Evolutionary conservation across 2,888 invertebrate species (phyloP).

Genomic region (Drosophila longiperda): DNA sequence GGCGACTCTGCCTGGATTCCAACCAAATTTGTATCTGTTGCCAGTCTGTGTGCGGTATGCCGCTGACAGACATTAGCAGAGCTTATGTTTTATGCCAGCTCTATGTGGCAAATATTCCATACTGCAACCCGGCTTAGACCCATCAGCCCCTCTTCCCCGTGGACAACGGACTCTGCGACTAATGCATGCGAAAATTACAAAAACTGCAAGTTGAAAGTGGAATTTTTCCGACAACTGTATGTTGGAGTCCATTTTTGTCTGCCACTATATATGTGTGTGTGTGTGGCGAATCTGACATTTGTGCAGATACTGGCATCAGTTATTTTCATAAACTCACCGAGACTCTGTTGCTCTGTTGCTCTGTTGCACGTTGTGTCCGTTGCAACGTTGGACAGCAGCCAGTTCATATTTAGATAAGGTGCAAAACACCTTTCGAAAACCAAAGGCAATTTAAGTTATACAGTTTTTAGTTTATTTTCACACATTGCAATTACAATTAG

Average conservation of each 20-base stretch:
- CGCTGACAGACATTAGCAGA: slow-evolving; percentile 73
- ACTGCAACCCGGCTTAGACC: background rate
- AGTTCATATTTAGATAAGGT: slow-evolving; percentile 43
- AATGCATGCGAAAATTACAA: slow-evolving; percentile 63
- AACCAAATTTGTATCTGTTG: slow-evolving; percentile 66
- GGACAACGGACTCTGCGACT: slow-evolving; percentile 16
- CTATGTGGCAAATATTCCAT: background rate
- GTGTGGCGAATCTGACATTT: slow-evolving; percentile 35
- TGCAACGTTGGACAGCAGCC: slow-evolving; percentile 48
- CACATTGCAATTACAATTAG: slow-evolving; percentile 46
- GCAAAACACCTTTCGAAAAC: slow-evolving; percentile 16
- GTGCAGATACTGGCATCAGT: slow-evolving; percentile 45
- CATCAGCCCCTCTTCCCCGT: background rate
- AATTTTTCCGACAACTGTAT: slow-evolving; percentile 56
- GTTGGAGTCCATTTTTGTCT: slow-evolving; percentile 40
- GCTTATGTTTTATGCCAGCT: slow-evolving; percentile 52
- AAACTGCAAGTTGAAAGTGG: slow-evolving; percentile 57
- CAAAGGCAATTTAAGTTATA: slow-evolving; percentile 28
- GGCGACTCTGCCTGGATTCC: slow-evolving; percentile 18
- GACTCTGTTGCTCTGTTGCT: slow-evolving; percentile 18
- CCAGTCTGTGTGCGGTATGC: slow-evolving; percentile 59
- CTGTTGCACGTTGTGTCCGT: background rate
- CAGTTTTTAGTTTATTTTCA: slow-evolving; percentile 34
- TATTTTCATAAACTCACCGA: slow-evolving; percentile 59
- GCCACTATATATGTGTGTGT: background rate